Evolutionary conservation across 2,113 vertebrate genomes (phyloP), one percentile per base, ranked within the genome.

Genomic region (Pterocles gutturalis): DNA sequence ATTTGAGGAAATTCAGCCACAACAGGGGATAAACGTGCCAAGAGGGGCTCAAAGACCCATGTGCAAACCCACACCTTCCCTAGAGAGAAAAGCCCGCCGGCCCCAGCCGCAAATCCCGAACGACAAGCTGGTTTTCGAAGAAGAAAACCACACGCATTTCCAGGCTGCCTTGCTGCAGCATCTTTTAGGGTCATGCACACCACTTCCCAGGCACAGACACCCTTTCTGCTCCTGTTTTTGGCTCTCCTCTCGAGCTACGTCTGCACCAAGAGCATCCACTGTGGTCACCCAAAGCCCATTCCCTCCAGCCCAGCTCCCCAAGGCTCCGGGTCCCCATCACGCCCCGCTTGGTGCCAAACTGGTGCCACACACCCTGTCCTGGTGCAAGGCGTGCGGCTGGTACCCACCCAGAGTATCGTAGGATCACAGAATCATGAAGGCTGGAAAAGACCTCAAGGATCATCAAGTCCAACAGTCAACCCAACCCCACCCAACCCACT

Each of bases 21-120:
- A 28, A 21, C 8, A 2, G 60, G 58, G 17, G 28, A 48, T 38
- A 33, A 55, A 85, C 0, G 3, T 26, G 49, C n/a, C 41, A 38
- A 65, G 33, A 55, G 48, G 21, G 73, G 48, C 49, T 46, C 58
- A 13, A 54, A 54, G 60, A 20, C 41, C n/a, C 41, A 14, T 17
- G 28, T 22, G 49, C 41, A 75, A 64, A 45, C 49, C 60, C 46
- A 28, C 41, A 11, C 41, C 49, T 46, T 55, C n/a, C n/a, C 38
- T 17, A 13, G 19, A 25, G 45, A 45, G 29, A 13, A 31, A 51
- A 51, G 5, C 29, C 53, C 2, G 2, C 3, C 2, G 1, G 45
- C 19, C 34, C 12, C 34, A 58, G 53, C 15, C 51, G 31, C 34
- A 34, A 5, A 7, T 34, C 31, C 43, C 28, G 19, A 25, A 29